Base-by-base conservation (phyloP, 2,888 invertebrate genomes). In the Orthosia incerta region DNA sequence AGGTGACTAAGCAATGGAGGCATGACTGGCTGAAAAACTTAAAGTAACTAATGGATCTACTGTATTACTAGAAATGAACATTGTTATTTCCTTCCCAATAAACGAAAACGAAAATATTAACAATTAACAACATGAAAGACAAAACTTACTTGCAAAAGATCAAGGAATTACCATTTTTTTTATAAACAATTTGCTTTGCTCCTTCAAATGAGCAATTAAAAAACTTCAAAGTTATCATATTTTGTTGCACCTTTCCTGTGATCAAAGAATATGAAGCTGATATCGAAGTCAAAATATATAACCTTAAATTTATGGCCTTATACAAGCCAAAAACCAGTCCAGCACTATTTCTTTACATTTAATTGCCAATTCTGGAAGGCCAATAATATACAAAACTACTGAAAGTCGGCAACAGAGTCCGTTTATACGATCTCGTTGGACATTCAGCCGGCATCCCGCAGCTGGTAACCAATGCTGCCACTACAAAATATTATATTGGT, bases 21-120 rank as follows among this genome's bases (percentile, higher is more conserved):
- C 20, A 60, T 79, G 74, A 83, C 56, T 83, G n/a, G 67, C 45
- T 73, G 60, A 26, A 80, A 64, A 61, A 51, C 4, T 13, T 39
- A 48, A 56, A 80, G 50, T 20, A 68, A 81, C 56, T 26, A 76
- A 67, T 76, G 45, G 15, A 13, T 18, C 45, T 46, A 39, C 16
- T 79, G 48, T 71, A 39, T 20, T 4, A 26, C 13, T 18, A 26
- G 13, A n/a, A 39, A 31, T 23, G 15, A 26, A 12, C 12, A 13
- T 23, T 11, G 15, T 26, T 3, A 45, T 72, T 72, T 50, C 11
- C 48, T 4, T 0, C 13, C 3, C 26, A 23, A 57, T 53, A 46
- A 59, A 59, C 18, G 11, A 59, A 73, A 26, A 26, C 15, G 18
- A 56, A 16, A 18, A 31, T 12, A 55, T 31, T 3, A 45, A 15